Base-by-base conservation (phyloP, 2,888 invertebrate species). In the Drosophila seclusa region DNA sequence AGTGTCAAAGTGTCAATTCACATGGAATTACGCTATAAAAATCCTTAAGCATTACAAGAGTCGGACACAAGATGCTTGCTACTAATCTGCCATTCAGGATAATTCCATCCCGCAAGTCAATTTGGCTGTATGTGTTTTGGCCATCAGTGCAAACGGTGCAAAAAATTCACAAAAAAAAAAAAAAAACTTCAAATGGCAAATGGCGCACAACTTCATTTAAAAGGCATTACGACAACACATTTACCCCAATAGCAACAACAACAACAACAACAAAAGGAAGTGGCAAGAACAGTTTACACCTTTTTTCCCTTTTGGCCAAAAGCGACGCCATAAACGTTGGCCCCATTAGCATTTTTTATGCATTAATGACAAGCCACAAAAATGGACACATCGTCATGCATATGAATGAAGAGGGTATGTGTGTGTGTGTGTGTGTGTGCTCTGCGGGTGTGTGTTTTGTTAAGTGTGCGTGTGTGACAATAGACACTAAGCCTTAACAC, bases 311-410 rank as follows among this genome's bases (percentile, higher is more conserved):
- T 85, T 68, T 68, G 71, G 74, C 74, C 58, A 57, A 71, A 76
- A 83, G 82, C 86, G 71, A 62, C 73, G 80, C 82, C 74, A 86
- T 85, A 85, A 85, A 86, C 88, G 86, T 83, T 68, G 76, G 63
- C 80, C 74, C 85, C 85, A 88, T 85, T 85, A 88, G 83, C 86
- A 85, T 85, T 85, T 85, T 85, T 85, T 85, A 86, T 85, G 88
- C 88, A 85, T 85, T 86, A 85, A 85, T 85, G 85, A 88, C 88
- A 88, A 88, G 88, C 83, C 88, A 83, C 85, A 86, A 88, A 88
- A 85, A 85, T 85, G 85, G 88, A 88, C 84, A 87, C 88, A 87
- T 85, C 88, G 84, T 85, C 84, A 85, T 85, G 84, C 84, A 85
- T 85, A 85, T 85, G 88, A 85, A 85, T 85, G 88, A 85, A 80